Percentiles rank a stretch among this genome's conserved stretches.
Evolutionary conservation across 23 tunicate genomes (phyloP).

Genomic region (Halocynthia roretzi): DNA sequence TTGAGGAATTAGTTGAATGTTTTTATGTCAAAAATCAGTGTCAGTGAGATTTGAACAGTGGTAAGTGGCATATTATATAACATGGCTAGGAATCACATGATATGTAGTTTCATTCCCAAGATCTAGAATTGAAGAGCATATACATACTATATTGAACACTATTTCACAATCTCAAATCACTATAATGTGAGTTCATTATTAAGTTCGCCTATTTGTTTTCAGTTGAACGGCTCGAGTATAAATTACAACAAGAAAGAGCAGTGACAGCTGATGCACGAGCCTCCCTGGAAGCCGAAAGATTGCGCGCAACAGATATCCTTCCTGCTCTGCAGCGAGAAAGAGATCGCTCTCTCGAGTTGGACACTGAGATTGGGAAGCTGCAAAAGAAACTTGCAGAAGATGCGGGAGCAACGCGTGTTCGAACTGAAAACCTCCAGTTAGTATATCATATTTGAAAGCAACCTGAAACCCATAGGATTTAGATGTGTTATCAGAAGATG

Average conservation of each 20-base stretch:
- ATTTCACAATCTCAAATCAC: too few relatives aligned
- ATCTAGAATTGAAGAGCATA: too few relatives aligned
- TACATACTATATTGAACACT: too few relatives aligned
- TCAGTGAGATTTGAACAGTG: too few relatives aligned
- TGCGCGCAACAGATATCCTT: constrained; percentile 32
- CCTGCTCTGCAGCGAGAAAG: constrained; percentile 65
- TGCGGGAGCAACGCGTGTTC: constrained; percentile 9
- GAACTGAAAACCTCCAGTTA: constrained; percentile 35
- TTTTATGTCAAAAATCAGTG: too few relatives aligned
- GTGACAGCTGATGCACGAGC: constrained; percentile 60
- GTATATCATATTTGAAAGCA: too few relatives aligned
- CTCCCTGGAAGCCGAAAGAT: constrained; percentile 55
- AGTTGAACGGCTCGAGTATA: constrained; percentile 53
- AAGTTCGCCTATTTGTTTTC: not conserved
- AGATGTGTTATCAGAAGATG: too few relatives aligned
- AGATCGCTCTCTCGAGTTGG: constrained; percentile 54
- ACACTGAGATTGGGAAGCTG: constrained; percentile 43
- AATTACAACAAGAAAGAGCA: constrained; percentile 67
- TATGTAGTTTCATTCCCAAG: too few relatives aligned
- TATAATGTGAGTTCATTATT: not conserved
- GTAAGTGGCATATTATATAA: too few relatives aligned
- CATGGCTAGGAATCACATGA: too few relatives aligned
- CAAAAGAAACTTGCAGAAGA: constrained; percentile 19
- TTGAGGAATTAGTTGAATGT: too few relatives aligned
- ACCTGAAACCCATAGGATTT: too few relatives aligned